Base-by-base conservation (phyloP, 2,797 vertebrate species). In the Ibycter americanus region DNA sequence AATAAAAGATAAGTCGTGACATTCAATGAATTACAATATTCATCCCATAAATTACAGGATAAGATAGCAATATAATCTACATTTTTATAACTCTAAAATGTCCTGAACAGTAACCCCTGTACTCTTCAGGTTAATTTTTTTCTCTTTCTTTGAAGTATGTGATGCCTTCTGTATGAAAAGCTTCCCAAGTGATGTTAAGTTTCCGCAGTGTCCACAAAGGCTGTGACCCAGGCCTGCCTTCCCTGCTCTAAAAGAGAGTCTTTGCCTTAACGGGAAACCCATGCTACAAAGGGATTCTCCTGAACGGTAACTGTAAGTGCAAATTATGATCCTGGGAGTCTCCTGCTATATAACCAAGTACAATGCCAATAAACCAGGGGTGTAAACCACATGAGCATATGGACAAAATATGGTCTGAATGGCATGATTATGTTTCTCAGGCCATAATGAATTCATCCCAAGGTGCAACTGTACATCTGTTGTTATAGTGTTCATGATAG, bases 1-100 rank as follows among this genome's bases (percentile, higher is more conserved):
- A 98, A 98, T 98, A 98, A 98, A 98, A 98, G 98, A 98, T 98
- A 98, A 98, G 98, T 98, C 93, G 0, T 98, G 98, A 98, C 98
- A 98, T 97, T 98, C 97, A 97, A 26, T 98, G 97, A 98, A 98
- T 98, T 98, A 98, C 95, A 98, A 97, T 98, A 98, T 98, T 97
- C 97, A 93, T 97, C 95, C 95, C 96, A 97, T 97, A 97, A 98
- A 98, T 98, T 98, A 96, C 94, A 97, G 92, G 95, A 95, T 97
- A 96, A 96, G 82, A 95, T 96, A 97, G 97, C 94, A 96, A 67
- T 92, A 94, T 92, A 89, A 96, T 96, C 97, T 96, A 90, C 44
- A 62, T 96, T 98, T 98, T 97, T 97, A 93, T 95, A 98, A 92
- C 40, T 89, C 44, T 90, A 95, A 97, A 97, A 94, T 70, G 31